Evolutionary conservation across 2,113 vertebrate genomes (phyloP), one percentile per base, ranked within the genome.

Genomic region (Corythaixoides concolor): DNA sequence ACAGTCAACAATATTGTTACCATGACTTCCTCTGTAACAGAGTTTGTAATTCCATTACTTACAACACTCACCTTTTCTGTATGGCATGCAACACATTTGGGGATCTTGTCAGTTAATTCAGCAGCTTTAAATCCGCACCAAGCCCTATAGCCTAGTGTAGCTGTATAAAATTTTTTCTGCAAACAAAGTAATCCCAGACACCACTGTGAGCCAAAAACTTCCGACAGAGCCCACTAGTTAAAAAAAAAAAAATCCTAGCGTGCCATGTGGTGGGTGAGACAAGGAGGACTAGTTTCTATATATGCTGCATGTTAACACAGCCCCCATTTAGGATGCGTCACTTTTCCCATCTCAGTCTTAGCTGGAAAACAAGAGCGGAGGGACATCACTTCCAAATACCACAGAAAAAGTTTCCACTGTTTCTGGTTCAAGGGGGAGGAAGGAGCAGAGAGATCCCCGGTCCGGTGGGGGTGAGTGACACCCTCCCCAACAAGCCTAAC

Each of bases 401-500:
- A 55, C 20, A 77, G 41, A 30, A 74, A 84, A 72, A 9, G 21
- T 56, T 56, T 84, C 26, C 23, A 7, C 20, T 78, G n/a, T 27
- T 63, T 50, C 64, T 63, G n/a, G 24, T 63, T 47, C 16, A 4
- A 92, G 52, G 10, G 7, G 21, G 37, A 73, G 17, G 32, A 86
- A 70, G 50, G 33, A 30, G 37, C 33, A 63, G 64, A 82, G 56
- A 39, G 20, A 56, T 64, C 1, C 1, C 18, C 20, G 62, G 72
- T 28, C 19, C 0, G 5, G 27, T 21, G 19, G 59, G 41, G 19
- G 9, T 15, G 23, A 74, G 39, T 0, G 1, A 50, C 26, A 24
- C 8, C 22, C 33, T 45, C 28, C 18, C 12, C 53, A 78, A 33
- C 23, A 88, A 77, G 19, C 32, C 17, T 9, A 41, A 66, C 8